Percentiles rank a stretch among this genome's conserved stretches.
Conservation (phyloP, 2,888 invertebrate species). For the Steinernema scapterisci region DNA sequence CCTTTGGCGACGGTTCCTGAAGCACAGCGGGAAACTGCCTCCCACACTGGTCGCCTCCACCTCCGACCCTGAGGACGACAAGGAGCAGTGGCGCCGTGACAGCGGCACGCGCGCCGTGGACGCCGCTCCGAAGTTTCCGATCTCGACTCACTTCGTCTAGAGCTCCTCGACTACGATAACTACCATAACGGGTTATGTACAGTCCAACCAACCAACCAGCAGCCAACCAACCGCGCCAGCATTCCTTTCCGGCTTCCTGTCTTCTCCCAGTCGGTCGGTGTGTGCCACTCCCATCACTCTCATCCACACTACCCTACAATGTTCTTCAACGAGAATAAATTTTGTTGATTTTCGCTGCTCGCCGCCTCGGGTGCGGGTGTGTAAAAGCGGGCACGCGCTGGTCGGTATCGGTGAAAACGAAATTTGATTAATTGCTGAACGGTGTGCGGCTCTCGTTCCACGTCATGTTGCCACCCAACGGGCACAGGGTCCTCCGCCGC, state of each 20-base stretch:
- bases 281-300: background rate
- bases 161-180: background rate
- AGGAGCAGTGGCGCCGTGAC: background rate
- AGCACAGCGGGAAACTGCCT: conserved; percentile 24
- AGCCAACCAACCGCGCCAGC: background rate
- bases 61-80: background rate
- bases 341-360: background rate
- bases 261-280: too few relatives aligned
- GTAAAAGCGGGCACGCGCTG: background rate
- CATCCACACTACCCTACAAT: background rate
- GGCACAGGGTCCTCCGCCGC: too few relatives aligned
- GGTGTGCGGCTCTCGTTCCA: background rate
- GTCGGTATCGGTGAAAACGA: background rate
- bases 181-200: conserved; percentile 12
- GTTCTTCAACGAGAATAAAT: background rate
- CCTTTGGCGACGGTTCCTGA: conserved; percentile 6
- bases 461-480: background rate
- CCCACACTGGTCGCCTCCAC: background rate
- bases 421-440: conserved; percentile 22
- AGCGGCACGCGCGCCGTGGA: background rate
- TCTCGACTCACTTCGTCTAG: conserved; percentile 26
- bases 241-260: background rate
- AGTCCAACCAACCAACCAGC: conserved; percentile 15
- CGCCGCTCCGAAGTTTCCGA: conserved; percentile 6
- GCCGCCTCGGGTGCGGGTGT: background rate